These are phyloP conservation scores for Rattus rattus DNA, from an alignment of 2,113 vertebrate genomes.

Conservation along the genomic window DNA sequence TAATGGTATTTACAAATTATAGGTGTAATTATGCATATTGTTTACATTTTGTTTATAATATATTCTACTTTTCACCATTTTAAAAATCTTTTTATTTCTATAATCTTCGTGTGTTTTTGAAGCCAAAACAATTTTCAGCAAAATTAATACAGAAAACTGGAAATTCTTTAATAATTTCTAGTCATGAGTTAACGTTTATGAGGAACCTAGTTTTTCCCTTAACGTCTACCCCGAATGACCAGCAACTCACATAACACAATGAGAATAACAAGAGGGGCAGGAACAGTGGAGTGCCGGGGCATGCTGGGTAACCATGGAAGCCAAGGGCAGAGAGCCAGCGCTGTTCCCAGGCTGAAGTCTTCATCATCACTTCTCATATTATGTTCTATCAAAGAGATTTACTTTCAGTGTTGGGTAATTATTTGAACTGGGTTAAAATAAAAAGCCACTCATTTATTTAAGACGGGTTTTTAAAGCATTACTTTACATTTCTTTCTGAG, in stretches of 20 bases:
- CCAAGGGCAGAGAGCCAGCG: neutral
- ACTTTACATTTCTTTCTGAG: conserved; percentile 28
- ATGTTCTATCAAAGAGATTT: neutral
- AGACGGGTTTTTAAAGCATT: conserved; percentile 32
- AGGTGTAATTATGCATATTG: neutral
- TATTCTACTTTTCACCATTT: neutral
- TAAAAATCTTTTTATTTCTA: conserved; percentile 27
- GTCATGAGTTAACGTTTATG: neutral
- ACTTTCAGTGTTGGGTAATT: conserved; percentile 21
- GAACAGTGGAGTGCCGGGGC: neutral
- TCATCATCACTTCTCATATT: conserved; percentile 5
- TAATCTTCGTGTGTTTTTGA: conserved; percentile 9
- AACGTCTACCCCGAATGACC: neutral
- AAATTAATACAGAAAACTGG: neutral
- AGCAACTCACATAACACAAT: neutral
- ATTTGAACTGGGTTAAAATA: conserved; percentile 64
- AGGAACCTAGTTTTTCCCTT: neutral
- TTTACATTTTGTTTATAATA: conserved; percentile 17
- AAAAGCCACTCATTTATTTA: conserved; percentile 52
- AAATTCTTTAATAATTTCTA: neutral
- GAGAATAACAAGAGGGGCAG: neutral
- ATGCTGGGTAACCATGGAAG: neutral
- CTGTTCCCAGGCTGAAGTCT: neutral
- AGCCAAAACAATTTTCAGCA: neutral
- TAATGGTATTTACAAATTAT: neutral